Evolutionary conservation across 2,113 vertebrate species (phyloP).

Genomic region (Silurus meridionalis): DNA sequence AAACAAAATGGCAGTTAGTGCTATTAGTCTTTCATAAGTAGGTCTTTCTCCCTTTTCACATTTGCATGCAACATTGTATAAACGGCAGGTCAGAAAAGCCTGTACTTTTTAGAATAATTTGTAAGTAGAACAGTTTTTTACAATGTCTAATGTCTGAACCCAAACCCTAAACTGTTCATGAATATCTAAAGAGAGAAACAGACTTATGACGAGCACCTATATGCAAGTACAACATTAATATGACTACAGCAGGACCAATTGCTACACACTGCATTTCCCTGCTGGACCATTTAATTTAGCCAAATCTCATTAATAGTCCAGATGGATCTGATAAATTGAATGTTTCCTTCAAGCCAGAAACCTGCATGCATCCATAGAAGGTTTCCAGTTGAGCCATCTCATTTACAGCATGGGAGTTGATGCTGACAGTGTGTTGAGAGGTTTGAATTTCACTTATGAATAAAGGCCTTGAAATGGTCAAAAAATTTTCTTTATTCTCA

Average conservation of each 20-base stretch:
- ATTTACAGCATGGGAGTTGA: slow-evolving; percentile 1
- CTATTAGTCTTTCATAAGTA: neutral
- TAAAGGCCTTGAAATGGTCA: neutral
- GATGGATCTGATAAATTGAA: slow-evolving; percentile 12
- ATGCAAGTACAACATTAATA: neutral
- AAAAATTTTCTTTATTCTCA: neutral
- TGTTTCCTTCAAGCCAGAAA: slow-evolving; percentile 5
- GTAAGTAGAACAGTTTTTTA: neutral
- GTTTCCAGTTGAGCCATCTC: neutral
- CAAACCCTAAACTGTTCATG: no score
- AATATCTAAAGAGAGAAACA: no score
- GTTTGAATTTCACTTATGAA: neutral
- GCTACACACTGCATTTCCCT: neutral
- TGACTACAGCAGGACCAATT: neutral
- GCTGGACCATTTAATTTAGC: slow-evolving; percentile 1
- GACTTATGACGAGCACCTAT: neutral
- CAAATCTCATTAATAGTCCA: slow-evolving; percentile 28
- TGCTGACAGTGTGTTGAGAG: neutral
- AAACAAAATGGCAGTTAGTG: neutral
- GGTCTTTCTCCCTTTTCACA: neutral
- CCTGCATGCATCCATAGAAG: neutral
- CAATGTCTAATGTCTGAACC: neutral
- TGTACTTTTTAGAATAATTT: neutral
- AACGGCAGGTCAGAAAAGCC: neutral
- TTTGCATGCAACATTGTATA: neutral